A percentile compares a stretch with the other conserved stretches of the same genome.
These are phyloP conservation scores for silkworm (Bombyx mori) DNA, from an alignment of 1,140 invertebrate species.

Conservation along the genomic window ASM3026992v2 NC_085107.1:8623001-8623500, in stretches of 20 bases:
- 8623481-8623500: too few species aligned
- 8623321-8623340: constrained; percentile 46
- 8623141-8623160: constrained; percentile 43
- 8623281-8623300: constrained; percentile 45
- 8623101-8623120: constrained; percentile 26
- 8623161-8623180: constrained; percentile 44
- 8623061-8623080: constrained; percentile 16
- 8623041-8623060: constrained; percentile 50
- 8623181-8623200: constrained; percentile 66
- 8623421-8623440: constrained; percentile 70
- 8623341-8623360: constrained; percentile 50
- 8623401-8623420: constrained; percentile 70
- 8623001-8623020: constrained; percentile 44
- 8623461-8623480: constrained; percentile 61
- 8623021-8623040: constrained; percentile 54
- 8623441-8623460: constrained; percentile 71
- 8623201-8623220: constrained; percentile 56
- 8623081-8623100: constrained; percentile 22
- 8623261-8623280: constrained; percentile 45
- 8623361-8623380: constrained; percentile 60
- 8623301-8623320: constrained; percentile 40
- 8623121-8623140: constrained; percentile 26
- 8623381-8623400: constrained; percentile 61
- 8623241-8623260: constrained; percentile 24
- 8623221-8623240: constrained; percentile 41